Conservation (phyloP, 2,888 invertebrate genomes). For the Callimorpha dominula region DNA sequence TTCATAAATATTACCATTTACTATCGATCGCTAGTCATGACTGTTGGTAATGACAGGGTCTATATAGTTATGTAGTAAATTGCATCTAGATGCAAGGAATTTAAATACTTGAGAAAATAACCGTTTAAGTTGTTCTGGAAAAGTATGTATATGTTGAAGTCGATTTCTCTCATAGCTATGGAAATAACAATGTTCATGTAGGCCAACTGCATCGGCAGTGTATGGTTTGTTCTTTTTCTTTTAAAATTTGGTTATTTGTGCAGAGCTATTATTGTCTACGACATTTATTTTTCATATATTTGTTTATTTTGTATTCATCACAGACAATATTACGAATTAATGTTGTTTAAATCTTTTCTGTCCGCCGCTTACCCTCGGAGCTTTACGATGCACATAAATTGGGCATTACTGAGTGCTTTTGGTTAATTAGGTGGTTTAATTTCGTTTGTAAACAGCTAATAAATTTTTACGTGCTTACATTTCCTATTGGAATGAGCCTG, state of each 20-base stretch:
- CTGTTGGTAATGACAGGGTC: constrained; percentile 36
- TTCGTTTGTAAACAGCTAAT: constrained; percentile 44
- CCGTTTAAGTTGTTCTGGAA: constrained; percentile 6
- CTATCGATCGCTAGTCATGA: constrained; percentile 69
- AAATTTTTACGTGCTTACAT: constrained; percentile 37
- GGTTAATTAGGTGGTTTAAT: constrained; percentile 43
- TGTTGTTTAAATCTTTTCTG: not conserved
- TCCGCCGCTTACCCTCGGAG: not conserved
- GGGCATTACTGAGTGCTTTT: constrained; percentile 28
- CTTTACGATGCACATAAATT: constrained; percentile 34
- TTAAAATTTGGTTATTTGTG: not conserved
- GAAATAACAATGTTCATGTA: constrained; percentile 6
- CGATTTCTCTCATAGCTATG: constrained; percentile 42
- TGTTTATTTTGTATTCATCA: not conserved
- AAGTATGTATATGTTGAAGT: constrained; percentile 11
- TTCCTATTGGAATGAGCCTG: constrained; percentile 43
- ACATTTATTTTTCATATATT: not conserved
- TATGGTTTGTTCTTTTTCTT: constrained; percentile 20
- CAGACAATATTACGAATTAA: not conserved
- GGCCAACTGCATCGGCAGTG: constrained; percentile 21
- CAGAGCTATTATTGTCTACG: not conserved
- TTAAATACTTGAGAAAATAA: constrained; percentile 27
- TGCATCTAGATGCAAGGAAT: constrained; percentile 30
- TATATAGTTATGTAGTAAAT: constrained; percentile 40
- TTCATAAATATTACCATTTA: constrained; percentile 79